Evolutionary conservation across 2,888 invertebrate genomes (phyloP).

Genomic region (Germaria angustata): DNA sequence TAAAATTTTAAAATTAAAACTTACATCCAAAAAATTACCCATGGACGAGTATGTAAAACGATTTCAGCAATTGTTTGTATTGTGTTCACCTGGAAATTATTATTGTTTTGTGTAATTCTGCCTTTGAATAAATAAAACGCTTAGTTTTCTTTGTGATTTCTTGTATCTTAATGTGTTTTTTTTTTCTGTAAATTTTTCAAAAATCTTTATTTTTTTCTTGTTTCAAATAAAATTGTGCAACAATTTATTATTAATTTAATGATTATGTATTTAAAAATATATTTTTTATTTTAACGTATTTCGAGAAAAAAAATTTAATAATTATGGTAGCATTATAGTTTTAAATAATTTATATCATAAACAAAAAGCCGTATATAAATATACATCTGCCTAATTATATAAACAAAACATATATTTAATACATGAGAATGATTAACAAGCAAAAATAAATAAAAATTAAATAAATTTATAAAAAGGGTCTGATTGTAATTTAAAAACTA

Average conservation of each 20-base stretch:
- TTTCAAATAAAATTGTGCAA: slow-evolving; percentile 64
- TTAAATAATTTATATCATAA: slow-evolving; percentile 59
- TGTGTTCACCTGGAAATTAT: background rate
- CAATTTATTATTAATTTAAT: slow-evolving; percentile 58
- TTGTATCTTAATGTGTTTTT: slow-evolving; percentile 42
- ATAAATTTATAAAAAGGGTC: slow-evolving; percentile 54
- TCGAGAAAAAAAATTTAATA: slow-evolving; percentile 25
- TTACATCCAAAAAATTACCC: slow-evolving; percentile 10
- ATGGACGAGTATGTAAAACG: background rate
- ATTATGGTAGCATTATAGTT: slow-evolving; percentile 65
- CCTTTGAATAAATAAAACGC: slow-evolving; percentile 31
- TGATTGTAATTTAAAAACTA: slow-evolving; percentile 62
- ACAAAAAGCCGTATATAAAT: slow-evolving; percentile 53
- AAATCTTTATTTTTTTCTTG: slow-evolving; percentile 29
- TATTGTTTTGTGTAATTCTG: slow-evolving; percentile 26
- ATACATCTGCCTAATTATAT: slow-evolving; percentile 63
- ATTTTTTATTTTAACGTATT: slow-evolving; percentile 47
- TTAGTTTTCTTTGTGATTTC: slow-evolving; percentile 30
- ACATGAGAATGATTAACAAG: slow-evolving; percentile 48
- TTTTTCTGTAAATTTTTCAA: slow-evolving; percentile 47
- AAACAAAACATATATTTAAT: slow-evolving; percentile 39
- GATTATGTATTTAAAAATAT: slow-evolving; percentile 58
- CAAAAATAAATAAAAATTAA: slow-evolving; percentile 24
- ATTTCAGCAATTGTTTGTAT: background rate
- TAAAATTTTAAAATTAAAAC: slow-evolving; percentile 8